Base-by-base conservation (phyloP, 2,888 invertebrate species). In the Zaprionus bogoriensis region DNA sequence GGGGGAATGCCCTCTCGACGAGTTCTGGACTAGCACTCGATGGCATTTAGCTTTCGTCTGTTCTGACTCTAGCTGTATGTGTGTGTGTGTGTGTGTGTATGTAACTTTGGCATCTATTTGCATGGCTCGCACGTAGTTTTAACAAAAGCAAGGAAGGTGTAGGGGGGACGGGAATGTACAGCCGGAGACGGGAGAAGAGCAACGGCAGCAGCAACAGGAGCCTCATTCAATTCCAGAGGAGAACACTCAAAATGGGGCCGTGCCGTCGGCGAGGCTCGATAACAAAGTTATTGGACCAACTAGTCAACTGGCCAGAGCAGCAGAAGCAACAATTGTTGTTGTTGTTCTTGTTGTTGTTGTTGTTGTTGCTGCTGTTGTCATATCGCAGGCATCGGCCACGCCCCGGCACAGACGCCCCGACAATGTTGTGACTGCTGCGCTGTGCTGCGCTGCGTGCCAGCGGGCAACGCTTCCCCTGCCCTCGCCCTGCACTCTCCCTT, bases 281-380 rank as follows among this genome's bases (percentile, higher is more conserved):
- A 70, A 67, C 70, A 47, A 51, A 72, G 73, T 70, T 70, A 70
- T 72, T 72, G 70, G 48, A 67, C 23, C 57, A 60, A 59, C 72
- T 54, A 59, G 65, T 41, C 38, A 58, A 44, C 47, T 39, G 41
- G 30, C 57, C 39, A 27, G 51, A 12, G 5, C 22, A 19, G 22
- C 32, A 36, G 6, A 20, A 32, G 17, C 6, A 28, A 39, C 32
- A 30, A 47, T 42, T 62, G 53, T 30, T 51, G 65, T 48, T 45
- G 23, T 23, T 39, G 42, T 6, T 36, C n/a, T 30, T 30, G 46
- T 30, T 12, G 48, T n/a, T 45, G 23, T 23, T 39, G 42, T 6
- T 36, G 20, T 30, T 30, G 46, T 30, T 12, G 48, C 23, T 23
- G 4, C 20, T 53, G 32, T 30, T 39, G 59, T 51, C 60, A 52